Base-by-base conservation (phyloP, 2,888 invertebrate genomes). In the Sarcophaga rosellei region DNA sequence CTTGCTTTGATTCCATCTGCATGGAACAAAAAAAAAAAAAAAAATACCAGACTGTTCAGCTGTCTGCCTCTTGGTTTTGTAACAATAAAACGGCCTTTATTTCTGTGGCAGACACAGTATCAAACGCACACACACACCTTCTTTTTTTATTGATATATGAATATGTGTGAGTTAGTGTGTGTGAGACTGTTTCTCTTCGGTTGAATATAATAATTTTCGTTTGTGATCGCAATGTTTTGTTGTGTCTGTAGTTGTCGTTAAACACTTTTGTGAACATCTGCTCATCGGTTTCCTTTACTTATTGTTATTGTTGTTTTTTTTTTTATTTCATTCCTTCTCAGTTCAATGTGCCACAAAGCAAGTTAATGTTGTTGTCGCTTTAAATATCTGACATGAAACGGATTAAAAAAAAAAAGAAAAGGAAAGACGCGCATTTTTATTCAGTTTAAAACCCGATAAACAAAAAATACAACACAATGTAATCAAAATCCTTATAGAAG, bases 251-350 rank as follows among this genome's bases (percentile, higher is more conserved):
- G 35, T 35, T 65, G 57, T 76, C 23, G 76, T 76, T 35, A 35
- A 35, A 70, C 59, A 86, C 90, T 90, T 90, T 66, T 90, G 91
- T 92, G 93, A 92, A 93, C 92, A 92, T 92, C 92, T 92, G 92
- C 92, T 93, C 91, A 81, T 84, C 88, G 88, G 88, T 88, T 90
- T 89, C 87, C 88, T 88, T 87, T 81, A 89, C 78, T 86, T 81
- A 85, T 85, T 74, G 90, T 25, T 25, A 25, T 25, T 25, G 6
- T 25, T 25, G 73, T 87, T 86, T 89, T 90, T 90, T 86, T 85
- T 86, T 89, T 73, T 88, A 88, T 17, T 69, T 62, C n/a, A 25
- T 53, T 89, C 87, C 89, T 86, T 89, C 89, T 83, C 84, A 35
- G 88, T 80, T 88, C 81, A 59, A 35, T 66, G 70, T 78, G 65